A percentile compares a stretch with the other conserved stretches of the same genome.
phyloP scores from a whole-genome alignment of 2,113 vertebrate genomes.

The Axis porcinus region DNA sequence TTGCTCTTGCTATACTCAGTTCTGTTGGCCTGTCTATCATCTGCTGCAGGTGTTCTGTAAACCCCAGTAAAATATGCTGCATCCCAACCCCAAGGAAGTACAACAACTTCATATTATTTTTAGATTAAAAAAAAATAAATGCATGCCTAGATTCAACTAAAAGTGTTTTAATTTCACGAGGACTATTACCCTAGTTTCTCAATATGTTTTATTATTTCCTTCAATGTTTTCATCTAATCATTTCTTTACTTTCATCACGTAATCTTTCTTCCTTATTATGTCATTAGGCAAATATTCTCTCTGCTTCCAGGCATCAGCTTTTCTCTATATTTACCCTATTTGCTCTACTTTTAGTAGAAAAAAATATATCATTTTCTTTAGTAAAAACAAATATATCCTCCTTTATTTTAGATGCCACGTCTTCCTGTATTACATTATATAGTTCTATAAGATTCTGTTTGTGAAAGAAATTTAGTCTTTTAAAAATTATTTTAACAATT shows the following conservation, averaged over 20 bases:
- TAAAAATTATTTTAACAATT: background rate
- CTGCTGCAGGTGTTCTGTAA: background rate
- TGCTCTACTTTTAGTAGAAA: background rate
- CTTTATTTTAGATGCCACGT: background rate
- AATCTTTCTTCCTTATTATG: background rate
- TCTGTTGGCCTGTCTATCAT: background rate
- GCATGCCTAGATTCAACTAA: background rate
- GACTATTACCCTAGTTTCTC: background rate
- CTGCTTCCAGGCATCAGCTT: background rate
- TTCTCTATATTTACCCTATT: background rate
- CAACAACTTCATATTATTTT: background rate
- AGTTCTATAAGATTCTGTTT: background rate
- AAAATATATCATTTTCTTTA: background rate
- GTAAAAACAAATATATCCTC: background rate
- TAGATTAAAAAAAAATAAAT: background rate
- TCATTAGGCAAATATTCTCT: background rate
- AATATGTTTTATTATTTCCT: background rate
- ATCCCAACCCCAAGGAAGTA: background rate
- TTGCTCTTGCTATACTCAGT: background rate
- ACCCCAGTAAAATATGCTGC: background rate
- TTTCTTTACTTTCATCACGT: background rate
- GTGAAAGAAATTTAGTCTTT: background rate
- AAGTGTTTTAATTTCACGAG: background rate
- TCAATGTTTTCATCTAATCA: background rate
- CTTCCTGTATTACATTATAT: background rate